Percentiles rank a stretch among this genome's conserved stretches.
Conservation (phyloP, 64 coral and sea anemone genomes). For the Montipora sp. region DNA sequence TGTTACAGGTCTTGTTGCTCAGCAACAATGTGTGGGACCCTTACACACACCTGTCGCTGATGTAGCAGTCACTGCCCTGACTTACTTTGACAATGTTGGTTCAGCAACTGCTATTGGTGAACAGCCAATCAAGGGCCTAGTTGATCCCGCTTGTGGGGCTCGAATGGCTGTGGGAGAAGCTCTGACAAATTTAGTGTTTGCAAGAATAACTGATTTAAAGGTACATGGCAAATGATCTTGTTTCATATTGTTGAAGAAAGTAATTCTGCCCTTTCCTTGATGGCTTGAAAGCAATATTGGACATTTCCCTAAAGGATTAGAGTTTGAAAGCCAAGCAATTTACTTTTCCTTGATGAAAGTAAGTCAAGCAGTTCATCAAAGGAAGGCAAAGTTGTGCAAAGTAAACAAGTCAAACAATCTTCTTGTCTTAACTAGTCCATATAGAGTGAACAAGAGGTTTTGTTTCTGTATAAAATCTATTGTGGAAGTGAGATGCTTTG, state of each 20-base stretch:
- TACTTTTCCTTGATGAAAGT: no score
- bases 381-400: no score
- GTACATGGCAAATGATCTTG: constrained; percentile 8
- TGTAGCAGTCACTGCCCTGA: constrained; percentile 91
- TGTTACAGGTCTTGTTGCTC: constrained; percentile 96
- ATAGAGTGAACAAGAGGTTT: not conserved
- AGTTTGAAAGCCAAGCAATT: no score
- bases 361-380: no score
- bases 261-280: not conserved
- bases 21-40: constrained; percentile 98
- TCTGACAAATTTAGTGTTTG: constrained; percentile 95
- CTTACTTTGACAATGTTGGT: constrained; percentile 82
- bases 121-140: constrained; percentile 93
- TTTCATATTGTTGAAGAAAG: not conserved
- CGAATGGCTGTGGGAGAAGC: constrained; percentile 97
- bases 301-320: no score
- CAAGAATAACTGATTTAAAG: constrained; percentile 93
- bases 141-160: constrained; percentile 81
- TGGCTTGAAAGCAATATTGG: no score
- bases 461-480: not conserved
- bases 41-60: constrained; percentile 94
- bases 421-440: not conserved
- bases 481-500: constrained; percentile 45
- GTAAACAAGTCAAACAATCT: not conserved
- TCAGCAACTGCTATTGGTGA: constrained; percentile 97